A percentile compares a stretch with the other conserved stretches of the same genome.
These are phyloP conservation scores for Dasyurus viverrinus DNA, from an alignment of 2,113 vertebrate species.

Conservation along the genomic window DNA sequence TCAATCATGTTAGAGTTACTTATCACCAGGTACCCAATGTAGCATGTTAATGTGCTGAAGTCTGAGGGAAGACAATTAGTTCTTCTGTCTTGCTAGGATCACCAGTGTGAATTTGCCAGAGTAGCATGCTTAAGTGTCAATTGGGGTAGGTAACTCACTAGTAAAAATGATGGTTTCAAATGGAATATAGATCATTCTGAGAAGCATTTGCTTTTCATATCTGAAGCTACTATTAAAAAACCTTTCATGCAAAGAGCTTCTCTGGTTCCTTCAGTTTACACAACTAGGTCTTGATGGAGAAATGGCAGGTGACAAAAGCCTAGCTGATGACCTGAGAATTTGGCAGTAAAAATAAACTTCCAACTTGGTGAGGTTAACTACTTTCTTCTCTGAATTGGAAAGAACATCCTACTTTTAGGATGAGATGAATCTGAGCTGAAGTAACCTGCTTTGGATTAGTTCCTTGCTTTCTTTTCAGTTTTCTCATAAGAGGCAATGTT, in stretches of 20 bases:
- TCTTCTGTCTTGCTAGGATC: neutral
- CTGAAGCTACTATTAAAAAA: neutral
- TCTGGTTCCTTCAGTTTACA: constrained; percentile 2
- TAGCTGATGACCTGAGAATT: neutral
- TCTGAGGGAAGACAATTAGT: neutral
- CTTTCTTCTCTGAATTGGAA: neutral
- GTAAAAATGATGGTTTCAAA: neutral
- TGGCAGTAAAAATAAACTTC: neutral
- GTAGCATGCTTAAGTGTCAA: constrained; percentile 1
- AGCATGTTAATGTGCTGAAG: neutral
- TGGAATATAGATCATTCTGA: neutral
- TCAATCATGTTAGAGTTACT: neutral
- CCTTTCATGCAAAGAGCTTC: neutral
- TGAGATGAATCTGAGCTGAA: constrained; percentile 4
- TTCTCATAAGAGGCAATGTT: neutral
- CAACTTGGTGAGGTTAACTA: neutral
- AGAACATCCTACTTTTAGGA: neutral
- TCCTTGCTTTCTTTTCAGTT: constrained; percentile 11
- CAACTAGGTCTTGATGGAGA: constrained; percentile 12
- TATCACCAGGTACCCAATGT: neutral
- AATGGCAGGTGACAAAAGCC: neutral
- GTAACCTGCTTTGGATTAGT: constrained; percentile 12
- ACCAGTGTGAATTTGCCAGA: neutral
- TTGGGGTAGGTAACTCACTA: neutral
- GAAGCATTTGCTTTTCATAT: constrained; percentile 23